These are phyloP conservation scores for Yasuhikotakia modesta DNA, from an alignment of 2,797 vertebrate species.

Conservation along the genomic window DNA sequence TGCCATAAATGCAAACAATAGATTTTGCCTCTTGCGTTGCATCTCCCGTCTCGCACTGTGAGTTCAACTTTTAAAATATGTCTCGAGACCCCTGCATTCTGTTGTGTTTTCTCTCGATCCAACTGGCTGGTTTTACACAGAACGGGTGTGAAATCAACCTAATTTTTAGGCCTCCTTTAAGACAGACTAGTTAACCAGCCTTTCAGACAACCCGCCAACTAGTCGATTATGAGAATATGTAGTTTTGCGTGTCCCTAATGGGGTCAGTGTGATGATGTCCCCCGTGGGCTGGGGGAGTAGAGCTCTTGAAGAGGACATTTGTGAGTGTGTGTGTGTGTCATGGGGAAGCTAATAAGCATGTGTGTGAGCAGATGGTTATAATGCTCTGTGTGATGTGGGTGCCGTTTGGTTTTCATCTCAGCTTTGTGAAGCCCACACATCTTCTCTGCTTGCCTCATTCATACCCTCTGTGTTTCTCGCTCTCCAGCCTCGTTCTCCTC, in stretches of 20 bases:
- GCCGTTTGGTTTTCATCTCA: constrained; percentile 57
- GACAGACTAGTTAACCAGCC: not conserved
- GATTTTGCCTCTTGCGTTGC: not conserved
- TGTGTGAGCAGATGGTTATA: constrained; percentile 61
- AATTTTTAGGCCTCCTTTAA: not conserved
- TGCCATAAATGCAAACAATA: not conserved
- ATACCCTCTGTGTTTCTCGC: not conserved
- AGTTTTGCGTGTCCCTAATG: constrained; percentile 11
- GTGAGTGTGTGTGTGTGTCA: constrained; percentile 44
- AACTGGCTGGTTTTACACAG: not conserved
- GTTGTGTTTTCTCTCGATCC: not conserved
- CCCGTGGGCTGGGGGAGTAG: constrained; percentile 49
- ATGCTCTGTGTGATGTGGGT: constrained; percentile 56
- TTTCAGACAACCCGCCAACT: not conserved
- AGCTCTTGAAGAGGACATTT: constrained; percentile 59
- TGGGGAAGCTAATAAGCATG: constrained; percentile 56
- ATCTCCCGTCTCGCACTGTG: not conserved
- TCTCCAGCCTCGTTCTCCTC: not conserved
- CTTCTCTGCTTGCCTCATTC: constrained; percentile 21
- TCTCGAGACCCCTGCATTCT: not conserved
- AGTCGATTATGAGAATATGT: constrained; percentile 17
- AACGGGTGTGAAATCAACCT: not conserved
- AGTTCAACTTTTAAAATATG: not conserved
- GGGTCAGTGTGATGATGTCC: constrained; percentile 21
- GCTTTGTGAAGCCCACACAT: constrained; percentile 44